Evolutionary conservation across 35 echinoderm and acorn worm genomes (phyloP), one percentile per base, ranked within the genome.

Genomic region (Apostichopus californicus): DNA sequence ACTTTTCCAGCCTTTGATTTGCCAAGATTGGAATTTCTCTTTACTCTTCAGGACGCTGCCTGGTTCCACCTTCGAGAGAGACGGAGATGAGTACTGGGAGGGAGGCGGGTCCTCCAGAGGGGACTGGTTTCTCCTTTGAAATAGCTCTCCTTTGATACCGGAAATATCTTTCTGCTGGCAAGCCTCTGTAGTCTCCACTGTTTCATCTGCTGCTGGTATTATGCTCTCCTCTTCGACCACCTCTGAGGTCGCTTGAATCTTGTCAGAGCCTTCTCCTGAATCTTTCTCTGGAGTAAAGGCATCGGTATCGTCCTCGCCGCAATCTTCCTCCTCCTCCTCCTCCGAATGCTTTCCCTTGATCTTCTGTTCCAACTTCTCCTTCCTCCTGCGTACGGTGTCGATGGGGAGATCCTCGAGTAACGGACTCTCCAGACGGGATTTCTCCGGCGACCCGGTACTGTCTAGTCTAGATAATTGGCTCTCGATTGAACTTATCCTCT

Each of bases 1-100:
- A 91, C 89, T 91, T 91, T 91, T 91, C 89, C 89, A 91, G 26
- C 89, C 89, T 34, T 79, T 91, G 11, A 55, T 91, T 34, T 91
- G 89, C 89, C 72, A 91, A 9, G 89, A 91, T 55, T 91, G 71
- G 73, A 91, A 91, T 78, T 79, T 91, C 53, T 91, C 89, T 79
- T 91, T 91, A 21, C 55, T 91, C 55, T 77, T 91, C n/a, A 57
- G 72, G 1, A 91, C 77, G 34, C 53, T 91, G 15, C 77, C 89
- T 53, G 89, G 71, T 79, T 91, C 73, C 17, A 89, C n/a, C 7
- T 72, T 89, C 5, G 86, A 25, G 6, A 89, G 61, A 34, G 86
- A 89, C 34, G 86, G 86, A 18, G 86, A 89, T 0, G 63, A 71
- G 64, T 8, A 89, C 86, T 89, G 86, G 5, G n/a, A n/a, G n/a